These are phyloP conservation scores for Coleophora flavipennella DNA, from an alignment of 2,888 invertebrate species.

Conservation along the genomic window DNA sequence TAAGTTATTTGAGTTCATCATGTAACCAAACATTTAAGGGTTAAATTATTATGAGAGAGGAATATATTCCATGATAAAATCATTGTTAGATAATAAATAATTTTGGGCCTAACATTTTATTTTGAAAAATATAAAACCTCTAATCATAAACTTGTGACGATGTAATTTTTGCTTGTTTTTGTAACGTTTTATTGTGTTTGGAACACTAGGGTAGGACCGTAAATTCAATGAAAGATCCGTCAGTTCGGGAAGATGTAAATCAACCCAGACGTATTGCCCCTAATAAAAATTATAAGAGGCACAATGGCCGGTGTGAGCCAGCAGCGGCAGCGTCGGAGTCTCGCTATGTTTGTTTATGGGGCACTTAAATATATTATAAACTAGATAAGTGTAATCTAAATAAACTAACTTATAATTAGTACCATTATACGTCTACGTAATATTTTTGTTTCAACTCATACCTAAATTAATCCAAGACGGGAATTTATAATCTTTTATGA, in stretches of 20 bases:
- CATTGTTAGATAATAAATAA: slow-evolving; percentile 9
- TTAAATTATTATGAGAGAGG: no score
- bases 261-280: slow-evolving; percentile 71
- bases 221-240: slow-evolving; percentile 71
- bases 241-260: slow-evolving; percentile 72
- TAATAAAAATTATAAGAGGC: slow-evolving; percentile 73
- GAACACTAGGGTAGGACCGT: slow-evolving; percentile 63
- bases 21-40: no score
- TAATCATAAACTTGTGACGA: slow-evolving; percentile 20
- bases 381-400: slow-evolving; percentile 70
- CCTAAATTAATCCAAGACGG: no score
- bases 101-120: no score
- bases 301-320: slow-evolving; percentile 66
- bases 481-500: slow-evolving; percentile 34
- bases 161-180: slow-evolving; percentile 66
- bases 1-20: no score
- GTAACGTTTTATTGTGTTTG: slow-evolving; percentile 59
- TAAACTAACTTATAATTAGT: slow-evolving; percentile 67
- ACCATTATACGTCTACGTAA: slow-evolving; percentile 53
- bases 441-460: slow-evolving; percentile 26
- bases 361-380: slow-evolving; percentile 73
- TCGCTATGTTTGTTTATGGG: slow-evolving; percentile 71
- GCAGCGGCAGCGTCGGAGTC: slow-evolving; percentile 67
- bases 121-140: no score
- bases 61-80: no score